A percentile compares a stretch with the other conserved stretches of the same genome.
phyloP scores from a whole-genome alignment of 2,888 invertebrate genomes.

The Altica lythri region DNA sequence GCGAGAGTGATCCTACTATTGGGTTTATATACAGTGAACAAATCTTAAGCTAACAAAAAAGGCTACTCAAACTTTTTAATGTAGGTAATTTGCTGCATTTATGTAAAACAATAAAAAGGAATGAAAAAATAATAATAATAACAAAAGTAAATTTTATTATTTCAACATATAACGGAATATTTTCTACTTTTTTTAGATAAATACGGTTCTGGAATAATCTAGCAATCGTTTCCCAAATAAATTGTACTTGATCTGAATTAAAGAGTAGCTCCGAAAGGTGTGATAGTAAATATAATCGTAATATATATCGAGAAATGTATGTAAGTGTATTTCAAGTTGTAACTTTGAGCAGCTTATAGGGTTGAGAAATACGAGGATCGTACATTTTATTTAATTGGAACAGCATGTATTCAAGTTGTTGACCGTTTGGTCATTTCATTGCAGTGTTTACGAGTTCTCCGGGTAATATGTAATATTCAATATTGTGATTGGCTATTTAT shows the following conservation, averaged over 20 bases:
- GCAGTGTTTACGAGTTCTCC: conserved; percentile 50
- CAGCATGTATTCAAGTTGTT: conserved; percentile 52
- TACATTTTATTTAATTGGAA: conserved; percentile 55
- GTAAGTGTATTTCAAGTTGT: conserved; percentile 21
- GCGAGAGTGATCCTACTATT: too few species aligned
- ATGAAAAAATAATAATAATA: too few species aligned
- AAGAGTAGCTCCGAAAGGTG: conserved; percentile 15
- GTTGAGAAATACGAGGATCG: conserved; percentile 49
- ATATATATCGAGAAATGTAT: conserved; percentile 24
- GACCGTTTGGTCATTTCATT: conserved; percentile 50
- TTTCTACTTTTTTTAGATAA: too few species aligned
- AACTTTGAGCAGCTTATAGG: conserved; percentile 37
- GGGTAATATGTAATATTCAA: conserved; percentile 54
- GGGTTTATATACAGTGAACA: too few species aligned
- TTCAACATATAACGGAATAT: too few species aligned
- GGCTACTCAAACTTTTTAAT: too few species aligned
- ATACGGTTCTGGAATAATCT: too few species aligned
- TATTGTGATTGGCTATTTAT: conserved; percentile 55
- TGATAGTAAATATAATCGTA: conserved; percentile 15
- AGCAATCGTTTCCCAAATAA: conserved; percentile 11
- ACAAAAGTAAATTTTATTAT: too few species aligned
- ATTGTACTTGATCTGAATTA: conserved; percentile 20
- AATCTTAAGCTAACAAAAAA: too few species aligned
- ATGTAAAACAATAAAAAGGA: too few species aligned
- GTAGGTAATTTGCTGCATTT: too few species aligned